phyloP scores from a whole-genome alignment of 2,113 vertebrate genomes.

The Myotis lucifugus region DNA sequence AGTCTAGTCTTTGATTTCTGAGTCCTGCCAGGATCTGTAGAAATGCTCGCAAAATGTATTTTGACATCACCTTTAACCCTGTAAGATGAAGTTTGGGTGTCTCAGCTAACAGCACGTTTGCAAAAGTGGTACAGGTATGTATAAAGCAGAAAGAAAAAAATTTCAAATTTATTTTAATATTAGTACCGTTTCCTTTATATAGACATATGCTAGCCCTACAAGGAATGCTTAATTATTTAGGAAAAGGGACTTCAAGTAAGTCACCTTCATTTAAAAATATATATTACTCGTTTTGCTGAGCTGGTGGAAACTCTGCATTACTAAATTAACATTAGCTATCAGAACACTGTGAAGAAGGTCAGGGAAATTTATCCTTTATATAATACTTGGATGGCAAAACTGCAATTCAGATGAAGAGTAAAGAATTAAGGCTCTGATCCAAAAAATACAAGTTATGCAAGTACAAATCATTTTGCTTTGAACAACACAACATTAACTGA shows the following conservation, averaged over 20 bases:
- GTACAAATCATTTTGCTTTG: not conserved
- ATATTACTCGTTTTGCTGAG: not conserved
- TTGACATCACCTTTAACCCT: not conserved
- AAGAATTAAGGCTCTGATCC: slow-evolving; percentile 2
- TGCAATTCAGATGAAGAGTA: not conserved
- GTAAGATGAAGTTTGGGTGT: not conserved
- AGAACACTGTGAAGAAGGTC: slow-evolving; percentile 8
- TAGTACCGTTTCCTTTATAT: not conserved
- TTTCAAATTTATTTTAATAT: slow-evolving; percentile 38
- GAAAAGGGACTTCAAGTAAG: slow-evolving; percentile 25
- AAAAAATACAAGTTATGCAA: not conserved
- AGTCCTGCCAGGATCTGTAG: not conserved
- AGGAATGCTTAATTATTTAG: slow-evolving; percentile 53
- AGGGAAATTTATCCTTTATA: slow-evolving; percentile 42
- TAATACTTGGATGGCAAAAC: slow-evolving; percentile 32
- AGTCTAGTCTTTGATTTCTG: not conserved
- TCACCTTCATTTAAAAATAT: slow-evolving; percentile 57
- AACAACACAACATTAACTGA: not conserved
- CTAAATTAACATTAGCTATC: slow-evolving; percentile 32
- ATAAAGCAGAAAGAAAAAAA: not conserved
- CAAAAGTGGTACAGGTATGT: not conserved
- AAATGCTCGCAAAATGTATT: not conserved
- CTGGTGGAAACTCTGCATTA: not conserved
- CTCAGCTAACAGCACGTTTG: not conserved
- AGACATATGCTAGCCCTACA: not conserved